Evolutionary conservation across 1,140 invertebrate species (phyloP), one percentile per base, ranked within the genome.

Genomic region (Ganaspis sp.): DNA sequence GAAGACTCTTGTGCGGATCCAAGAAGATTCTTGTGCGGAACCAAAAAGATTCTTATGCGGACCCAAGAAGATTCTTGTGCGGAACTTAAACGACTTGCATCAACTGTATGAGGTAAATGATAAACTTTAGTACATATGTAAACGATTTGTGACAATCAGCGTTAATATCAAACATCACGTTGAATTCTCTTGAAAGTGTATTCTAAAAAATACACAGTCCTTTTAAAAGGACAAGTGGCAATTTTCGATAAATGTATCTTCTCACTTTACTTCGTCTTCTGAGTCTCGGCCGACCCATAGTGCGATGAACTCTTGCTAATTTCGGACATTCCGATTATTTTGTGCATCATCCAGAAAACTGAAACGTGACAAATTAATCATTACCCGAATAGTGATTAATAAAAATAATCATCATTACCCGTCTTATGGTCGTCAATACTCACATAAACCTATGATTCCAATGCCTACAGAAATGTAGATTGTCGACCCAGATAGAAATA

Each of bases 271-370:
- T 86, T 83, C 75, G 75, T 74, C 78, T 87, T 87, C 40, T 85
- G 86, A 9, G 75, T 72, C 6, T 88, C 82, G 1, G 77, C 89
- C 53, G 90, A 88, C 29, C 96, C 96, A 87, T 97, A 97, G n/a
- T 80, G 45, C 40, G 94, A 95, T 12, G 96, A 97, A 53, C 94
- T 94, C 87, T 96, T 96, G 83, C 95, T 96, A 79, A 97, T 96
- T 88, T 96, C 95, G 0, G 96, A 96, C 93, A 95, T 94, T 80
- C 94, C 94, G 78, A 97, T 96, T 64, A 95, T 94, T 90, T 95
- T 94, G 80, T 95, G 93, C 89, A 97, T 93, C 11, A 96, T 89
- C 72, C 95, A 88, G 85, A 94, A 96, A 92, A 96, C 96, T 97
- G 92, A 54, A 95, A 94, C 74, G 71, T 42, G 5, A 40, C 21